These are phyloP conservation scores for Oncorhynchus gorbuscha DNA, from an alignment of 2,113 vertebrate species.

Conservation along the genomic window DNA sequence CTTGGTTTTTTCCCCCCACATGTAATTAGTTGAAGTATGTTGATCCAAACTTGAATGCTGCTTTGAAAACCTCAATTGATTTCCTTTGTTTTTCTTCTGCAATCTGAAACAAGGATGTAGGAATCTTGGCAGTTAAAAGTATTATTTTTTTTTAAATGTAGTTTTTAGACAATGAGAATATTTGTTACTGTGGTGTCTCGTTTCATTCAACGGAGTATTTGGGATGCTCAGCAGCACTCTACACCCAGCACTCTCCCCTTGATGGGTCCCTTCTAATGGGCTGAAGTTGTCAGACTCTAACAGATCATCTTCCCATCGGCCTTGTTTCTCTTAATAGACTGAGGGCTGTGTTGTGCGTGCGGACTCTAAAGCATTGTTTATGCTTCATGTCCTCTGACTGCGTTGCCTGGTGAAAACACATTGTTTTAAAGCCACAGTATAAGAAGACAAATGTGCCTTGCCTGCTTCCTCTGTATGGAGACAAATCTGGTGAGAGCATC, in stretches of 20 bases:
- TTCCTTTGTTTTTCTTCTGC: no score
- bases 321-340: not conserved
- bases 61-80: no score
- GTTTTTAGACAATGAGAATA: not conserved
- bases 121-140: no score
- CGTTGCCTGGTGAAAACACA: not conserved
- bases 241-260: not conserved
- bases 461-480: not conserved
- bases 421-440: constrained; percentile 2
- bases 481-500: constrained; percentile 13
- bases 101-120: no score
- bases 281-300: no score
- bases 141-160: no score
- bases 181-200: not conserved
- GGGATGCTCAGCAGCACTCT: not conserved
- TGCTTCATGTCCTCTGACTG: not conserved
- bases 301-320: no score
- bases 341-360: not conserved
- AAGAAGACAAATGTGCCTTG: not conserved
- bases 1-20: no score
- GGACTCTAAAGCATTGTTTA: not conserved
- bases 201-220: not conserved
- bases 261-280: not conserved
- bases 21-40: no score
- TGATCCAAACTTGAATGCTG: no score